Evolutionary conservation across 2,888 invertebrate genomes (phyloP).

Genomic region (Harpagoxenus sublaevis): DNA sequence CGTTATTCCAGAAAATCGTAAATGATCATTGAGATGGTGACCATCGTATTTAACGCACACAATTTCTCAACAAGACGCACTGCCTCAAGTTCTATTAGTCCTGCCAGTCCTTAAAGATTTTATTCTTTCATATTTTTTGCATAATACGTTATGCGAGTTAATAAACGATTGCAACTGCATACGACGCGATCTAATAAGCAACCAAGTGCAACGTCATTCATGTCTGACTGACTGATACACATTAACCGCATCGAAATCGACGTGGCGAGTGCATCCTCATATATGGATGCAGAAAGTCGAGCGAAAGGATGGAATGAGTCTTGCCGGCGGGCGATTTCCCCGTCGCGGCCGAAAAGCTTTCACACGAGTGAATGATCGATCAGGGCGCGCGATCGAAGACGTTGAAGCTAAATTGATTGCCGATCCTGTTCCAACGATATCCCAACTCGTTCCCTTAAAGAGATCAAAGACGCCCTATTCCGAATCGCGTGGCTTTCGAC

Average conservation of each 20-base stretch:
- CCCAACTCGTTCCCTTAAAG: not conserved
- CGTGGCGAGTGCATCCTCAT: constrained; percentile 50
- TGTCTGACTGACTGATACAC: not conserved
- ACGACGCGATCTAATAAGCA: not conserved
- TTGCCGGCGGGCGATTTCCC: constrained; percentile 68
- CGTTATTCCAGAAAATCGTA: constrained; percentile 36
- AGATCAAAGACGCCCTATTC: constrained; percentile 2
- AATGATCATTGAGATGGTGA: not conserved
- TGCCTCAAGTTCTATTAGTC: not conserved
- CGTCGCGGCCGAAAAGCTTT: constrained; percentile 65
- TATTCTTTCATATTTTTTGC: not conserved
- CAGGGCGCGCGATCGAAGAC: constrained; percentile 31
- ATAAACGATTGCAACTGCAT: not conserved
- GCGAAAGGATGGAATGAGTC: constrained; percentile 57
- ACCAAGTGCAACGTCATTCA: not conserved
- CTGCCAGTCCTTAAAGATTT: not conserved
- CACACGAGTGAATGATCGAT: constrained; percentile 61
- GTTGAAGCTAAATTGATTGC: constrained; percentile 61
- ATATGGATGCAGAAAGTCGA: constrained; percentile 64
- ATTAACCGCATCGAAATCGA: constrained; percentile 9
- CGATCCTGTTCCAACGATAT: constrained; percentile 50
- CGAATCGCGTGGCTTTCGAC: constrained; percentile 1
- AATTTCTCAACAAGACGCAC: not conserved
- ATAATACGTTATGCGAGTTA: not conserved
- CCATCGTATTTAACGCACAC: not conserved